These are phyloP conservation scores for Agonopterix heracliana DNA, from an alignment of 2,888 invertebrate genomes.

Conservation along the genomic window DNA sequence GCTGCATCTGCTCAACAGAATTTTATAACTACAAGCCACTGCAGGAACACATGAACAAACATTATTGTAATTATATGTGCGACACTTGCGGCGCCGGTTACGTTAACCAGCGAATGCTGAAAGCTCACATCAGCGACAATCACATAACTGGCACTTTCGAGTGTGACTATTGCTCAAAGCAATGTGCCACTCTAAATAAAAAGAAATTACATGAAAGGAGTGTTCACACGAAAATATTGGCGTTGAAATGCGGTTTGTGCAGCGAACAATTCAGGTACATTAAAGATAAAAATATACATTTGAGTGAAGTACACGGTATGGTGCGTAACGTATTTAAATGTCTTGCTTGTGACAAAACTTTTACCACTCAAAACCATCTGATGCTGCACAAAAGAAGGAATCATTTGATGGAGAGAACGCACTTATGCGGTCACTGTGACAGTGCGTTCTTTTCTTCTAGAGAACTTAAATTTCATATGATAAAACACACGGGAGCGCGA, in stretches of 20 bases:
- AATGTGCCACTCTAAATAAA: constrained; percentile 41
- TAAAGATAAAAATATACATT: constrained; percentile 15
- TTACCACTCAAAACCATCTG: neutral
- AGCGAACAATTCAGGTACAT: constrained; percentile 15
- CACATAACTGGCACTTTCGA: constrained; percentile 22
- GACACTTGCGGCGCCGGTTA: constrained; percentile 35
- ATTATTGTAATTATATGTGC: constrained; percentile 26
- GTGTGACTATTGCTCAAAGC: constrained; percentile 34
- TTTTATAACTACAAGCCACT: neutral
- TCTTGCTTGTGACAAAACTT: neutral
- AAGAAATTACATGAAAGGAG: constrained; percentile 25
- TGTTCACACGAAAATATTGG: constrained; percentile 10
- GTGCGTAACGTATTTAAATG: neutral
- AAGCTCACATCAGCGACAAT: constrained; percentile 20
- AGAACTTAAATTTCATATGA: constrained; percentile 30
- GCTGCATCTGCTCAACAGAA: constrained; percentile 5
- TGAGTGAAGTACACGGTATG: constrained; percentile 13
- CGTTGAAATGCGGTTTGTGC: constrained; percentile 32
- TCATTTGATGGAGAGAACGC: constrained; percentile 26
- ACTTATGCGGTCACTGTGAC: neutral
- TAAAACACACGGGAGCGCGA: constrained; percentile 45
- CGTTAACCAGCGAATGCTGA: constrained; percentile 35
- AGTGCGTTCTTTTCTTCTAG: neutral
- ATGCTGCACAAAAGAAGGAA: constrained; percentile 42
- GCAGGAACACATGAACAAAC: constrained; percentile 20